phyloP scores from a whole-genome alignment of 1,140 invertebrate species.

The Zophobas morio region DNA sequence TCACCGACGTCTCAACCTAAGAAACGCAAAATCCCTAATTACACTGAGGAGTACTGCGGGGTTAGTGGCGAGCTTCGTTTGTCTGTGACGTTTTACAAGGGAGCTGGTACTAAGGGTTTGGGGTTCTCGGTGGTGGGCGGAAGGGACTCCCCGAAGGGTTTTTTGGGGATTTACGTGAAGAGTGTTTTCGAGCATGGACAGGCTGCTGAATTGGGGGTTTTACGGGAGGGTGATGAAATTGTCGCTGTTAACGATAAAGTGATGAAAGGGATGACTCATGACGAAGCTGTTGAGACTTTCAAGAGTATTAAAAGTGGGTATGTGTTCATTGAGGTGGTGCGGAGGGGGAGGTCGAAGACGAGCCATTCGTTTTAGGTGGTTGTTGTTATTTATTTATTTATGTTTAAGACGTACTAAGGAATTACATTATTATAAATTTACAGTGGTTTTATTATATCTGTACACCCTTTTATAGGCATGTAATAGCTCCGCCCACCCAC shows the following conservation, averaged over 20 bases:
- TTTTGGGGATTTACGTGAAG: constrained; percentile 87
- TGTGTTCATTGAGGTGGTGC: constrained; percentile 28
- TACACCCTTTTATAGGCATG: too few relatives aligned
- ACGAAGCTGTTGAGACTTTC: constrained; percentile 20
- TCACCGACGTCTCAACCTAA: background rate
- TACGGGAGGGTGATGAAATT: constrained; percentile 72
- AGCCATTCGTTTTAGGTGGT: constrained; percentile 19
- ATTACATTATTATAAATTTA: too few relatives aligned
- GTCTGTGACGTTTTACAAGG: constrained; percentile 77
- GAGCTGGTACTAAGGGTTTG: constrained; percentile 79
- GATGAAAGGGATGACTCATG: constrained; percentile 32
- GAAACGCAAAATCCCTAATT: background rate
- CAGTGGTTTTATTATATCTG: too few relatives aligned
- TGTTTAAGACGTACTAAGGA: too few relatives aligned
- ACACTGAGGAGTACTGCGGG: constrained; percentile 7
- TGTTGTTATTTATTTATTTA: too few relatives aligned
- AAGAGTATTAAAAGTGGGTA: constrained; percentile 34
- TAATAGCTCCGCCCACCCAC: too few relatives aligned
- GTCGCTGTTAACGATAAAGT: constrained; percentile 12
- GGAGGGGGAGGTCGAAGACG: background rate
- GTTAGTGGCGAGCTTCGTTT: constrained; percentile 41
- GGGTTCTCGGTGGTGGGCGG: constrained; percentile 89
- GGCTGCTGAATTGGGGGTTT: constrained; percentile 77
- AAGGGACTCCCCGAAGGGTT: constrained; percentile 80
- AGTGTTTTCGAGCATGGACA: constrained; percentile 85